These are phyloP conservation scores for Thecophora atra DNA, from an alignment of 2,888 invertebrate genomes.

Conservation along the genomic window DNA sequence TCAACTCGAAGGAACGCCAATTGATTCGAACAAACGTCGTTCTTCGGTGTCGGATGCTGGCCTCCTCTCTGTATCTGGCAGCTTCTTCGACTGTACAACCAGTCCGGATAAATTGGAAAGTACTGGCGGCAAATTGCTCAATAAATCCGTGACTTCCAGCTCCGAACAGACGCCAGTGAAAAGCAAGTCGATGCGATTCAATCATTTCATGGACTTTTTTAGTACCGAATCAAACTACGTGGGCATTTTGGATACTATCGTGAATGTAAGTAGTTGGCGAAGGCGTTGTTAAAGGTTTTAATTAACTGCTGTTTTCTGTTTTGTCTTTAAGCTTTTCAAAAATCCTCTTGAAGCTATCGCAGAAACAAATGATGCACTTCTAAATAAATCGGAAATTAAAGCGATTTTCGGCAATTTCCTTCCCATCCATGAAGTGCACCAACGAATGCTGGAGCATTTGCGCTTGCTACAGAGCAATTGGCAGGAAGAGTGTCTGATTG, in stretches of 20 bases:
- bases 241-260: slow-evolving; percentile 90
- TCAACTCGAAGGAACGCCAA: slow-evolving; percentile 63
- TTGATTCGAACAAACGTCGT: slow-evolving; percentile 74
- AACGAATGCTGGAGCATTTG: slow-evolving; percentile 74
- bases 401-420: slow-evolving; percentile 95
- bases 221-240: slow-evolving; percentile 99
- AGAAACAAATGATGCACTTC: slow-evolving; percentile 78
- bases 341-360: slow-evolving; percentile 88
- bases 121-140: slow-evolving; percentile 55
- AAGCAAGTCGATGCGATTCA: slow-evolving; percentile 66
- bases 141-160: slow-evolving; percentile 54
- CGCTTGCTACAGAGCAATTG: slow-evolving; percentile 70
- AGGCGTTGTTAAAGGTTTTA: background rate
- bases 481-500: slow-evolving; percentile 88
- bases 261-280: slow-evolving; percentile 73
- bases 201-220: slow-evolving; percentile 80
- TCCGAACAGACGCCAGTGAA: slow-evolving; percentile 59
- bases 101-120: slow-evolving; percentile 76
- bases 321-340: slow-evolving; percentile 85
- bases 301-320: too few species aligned
- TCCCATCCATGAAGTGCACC: slow-evolving; percentile 93
- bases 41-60: slow-evolving; percentile 89
- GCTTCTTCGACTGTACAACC: slow-evolving; percentile 87
- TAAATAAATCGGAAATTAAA: slow-evolving; percentile 91
- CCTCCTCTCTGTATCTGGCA: slow-evolving; percentile 84